Percentiles rank a stretch among this genome's conserved stretches.
phyloP scores from a whole-genome alignment of 2,797 vertebrate genomes.

The Malacoraja senta region DNA sequence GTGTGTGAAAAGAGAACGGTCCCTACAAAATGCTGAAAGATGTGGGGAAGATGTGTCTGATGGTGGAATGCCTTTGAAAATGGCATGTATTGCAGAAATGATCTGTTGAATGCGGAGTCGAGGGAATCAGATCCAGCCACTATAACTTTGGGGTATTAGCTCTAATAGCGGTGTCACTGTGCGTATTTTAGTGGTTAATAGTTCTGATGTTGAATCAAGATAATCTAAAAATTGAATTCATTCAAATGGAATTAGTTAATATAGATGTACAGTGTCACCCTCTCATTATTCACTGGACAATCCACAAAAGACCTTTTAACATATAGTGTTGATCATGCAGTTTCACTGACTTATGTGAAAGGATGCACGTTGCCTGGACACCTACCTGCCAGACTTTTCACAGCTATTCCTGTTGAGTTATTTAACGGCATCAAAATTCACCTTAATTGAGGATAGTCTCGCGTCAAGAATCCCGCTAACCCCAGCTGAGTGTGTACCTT shows the following conservation, averaged over 20 bases:
- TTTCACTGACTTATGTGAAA: background rate
- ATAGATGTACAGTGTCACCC: background rate
- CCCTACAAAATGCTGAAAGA: too few species aligned
- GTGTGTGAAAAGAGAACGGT: too few species aligned
- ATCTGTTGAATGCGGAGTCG: too few species aligned
- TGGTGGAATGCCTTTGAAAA: too few species aligned
- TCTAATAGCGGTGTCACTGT: too few species aligned
- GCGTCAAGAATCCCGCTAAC: constrained; percentile 8
- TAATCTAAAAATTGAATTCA: background rate
- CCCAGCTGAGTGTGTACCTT: background rate
- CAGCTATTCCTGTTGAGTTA: background rate
- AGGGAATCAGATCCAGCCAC: too few species aligned
- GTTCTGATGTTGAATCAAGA: background rate
- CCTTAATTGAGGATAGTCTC: background rate
- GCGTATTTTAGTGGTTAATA: background rate
- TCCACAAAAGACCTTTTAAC: background rate
- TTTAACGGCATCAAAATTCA: background rate
- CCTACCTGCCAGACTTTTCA: background rate
- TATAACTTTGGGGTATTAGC: too few species aligned
- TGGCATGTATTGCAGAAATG: too few species aligned
- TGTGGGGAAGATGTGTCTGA: too few species aligned
- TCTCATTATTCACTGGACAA: background rate
- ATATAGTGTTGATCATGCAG: background rate
- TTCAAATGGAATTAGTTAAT: background rate
- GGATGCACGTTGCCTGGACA: background rate